Evolutionary conservation across 2,888 invertebrate genomes (phyloP), one percentile per base, ranked within the genome.

Genomic region (Dione vanillae): DNA sequence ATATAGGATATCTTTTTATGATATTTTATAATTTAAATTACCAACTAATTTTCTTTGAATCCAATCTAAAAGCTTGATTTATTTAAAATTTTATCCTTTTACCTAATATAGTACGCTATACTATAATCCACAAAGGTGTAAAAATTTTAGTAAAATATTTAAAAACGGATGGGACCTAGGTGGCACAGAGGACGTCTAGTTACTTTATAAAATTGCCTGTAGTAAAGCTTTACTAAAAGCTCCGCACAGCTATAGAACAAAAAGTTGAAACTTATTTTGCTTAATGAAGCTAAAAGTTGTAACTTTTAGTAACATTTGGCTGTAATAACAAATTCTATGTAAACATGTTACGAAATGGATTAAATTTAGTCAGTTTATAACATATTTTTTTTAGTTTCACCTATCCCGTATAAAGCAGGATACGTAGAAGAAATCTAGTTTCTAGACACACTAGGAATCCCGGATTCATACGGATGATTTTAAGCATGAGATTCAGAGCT

Each of bases 201-300:
- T 54, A 37, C 54, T 37, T 54, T 54, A 54, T 37, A n/a, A 54
- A 54, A 54, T 37, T 35, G n/a, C 16, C 54, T 54, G 14, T 27
- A 8, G 27, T 20, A 27, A 14, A 35, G 35, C n/a, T 54, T 54
- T 54, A 54, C 52, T 54, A 37, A 54, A 54, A 54, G 54, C 54
- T 16, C 35, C 35, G 54, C n/a, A 54, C 35, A 54, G n/a, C 35
- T 37, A 16, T 37, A 37, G 35, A 37, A 54, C n/a, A 54, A 10
- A 54, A 54, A 54, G 16, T 37, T 8, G 9, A 54, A 37, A 27
- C 9, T 54, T 54, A 37, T 54, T 54, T 54, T 10, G 37, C 35
- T 16, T 37, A 54, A 54, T 54, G 54, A 54, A 9, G 10, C 35
- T 54, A n/a, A 54, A 54, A 54, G 37, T 54, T 35, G 14, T 0